Conservation (phyloP, 2,113 vertebrate species). For the Thomomys bottae region DNA sequence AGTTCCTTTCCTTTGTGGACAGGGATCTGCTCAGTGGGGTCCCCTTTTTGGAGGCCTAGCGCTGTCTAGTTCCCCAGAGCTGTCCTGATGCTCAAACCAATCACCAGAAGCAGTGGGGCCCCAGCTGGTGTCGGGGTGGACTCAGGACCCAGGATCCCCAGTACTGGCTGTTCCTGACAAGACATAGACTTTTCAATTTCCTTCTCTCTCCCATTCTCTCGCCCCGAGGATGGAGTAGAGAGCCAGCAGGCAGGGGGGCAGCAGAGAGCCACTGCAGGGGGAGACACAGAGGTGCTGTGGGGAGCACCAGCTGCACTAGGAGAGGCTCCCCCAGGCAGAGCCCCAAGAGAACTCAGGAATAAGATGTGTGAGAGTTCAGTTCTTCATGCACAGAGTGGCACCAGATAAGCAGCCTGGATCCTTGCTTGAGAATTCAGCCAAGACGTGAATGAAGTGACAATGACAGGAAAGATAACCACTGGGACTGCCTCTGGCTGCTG, state of each 20-base stretch:
- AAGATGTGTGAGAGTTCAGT: conserved; percentile 42
- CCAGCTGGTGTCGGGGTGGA: neutral
- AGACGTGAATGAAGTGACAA: no score
- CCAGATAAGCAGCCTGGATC: no score
- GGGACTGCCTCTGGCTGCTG: neutral
- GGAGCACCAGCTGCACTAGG: rapidly evolving
- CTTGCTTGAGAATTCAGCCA: no score
- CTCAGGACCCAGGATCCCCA: neutral
- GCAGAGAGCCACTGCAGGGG: neutral
- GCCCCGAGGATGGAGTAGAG: neutral
- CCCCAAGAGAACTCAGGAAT: conserved; percentile 58
- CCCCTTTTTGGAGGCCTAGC: neutral
- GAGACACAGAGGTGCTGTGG: neutral
- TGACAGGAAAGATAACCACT: no score
- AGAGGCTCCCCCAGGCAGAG: neutral
- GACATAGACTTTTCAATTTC: conserved; percentile 49
- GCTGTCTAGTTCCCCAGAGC: rapidly evolving
- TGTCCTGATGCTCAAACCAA: neutral
- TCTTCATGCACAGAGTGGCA: neutral
- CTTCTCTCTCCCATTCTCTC: neutral
- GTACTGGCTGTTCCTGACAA: neutral
- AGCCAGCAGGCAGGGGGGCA: neutral
- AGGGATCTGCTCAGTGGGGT: neutral
- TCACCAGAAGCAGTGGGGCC: neutral
- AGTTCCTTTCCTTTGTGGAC: neutral